Percentiles rank a stretch among this genome's conserved stretches.
phyloP scores from a whole-genome alignment of 2,888 invertebrate genomes.

The Drosophila falleni region DNA sequence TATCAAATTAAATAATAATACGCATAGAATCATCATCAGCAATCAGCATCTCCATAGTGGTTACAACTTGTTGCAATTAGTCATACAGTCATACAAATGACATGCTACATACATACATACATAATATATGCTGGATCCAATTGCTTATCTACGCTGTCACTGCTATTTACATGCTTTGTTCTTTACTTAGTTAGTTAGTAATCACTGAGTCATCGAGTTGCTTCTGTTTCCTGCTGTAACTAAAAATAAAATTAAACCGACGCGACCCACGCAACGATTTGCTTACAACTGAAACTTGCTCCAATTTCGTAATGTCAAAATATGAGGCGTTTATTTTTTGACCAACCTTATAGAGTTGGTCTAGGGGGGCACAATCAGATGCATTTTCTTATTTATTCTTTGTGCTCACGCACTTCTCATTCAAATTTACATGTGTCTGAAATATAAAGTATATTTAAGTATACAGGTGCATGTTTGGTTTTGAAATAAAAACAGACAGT shows the following conservation, averaged over 20 bases:
- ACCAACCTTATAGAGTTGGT: conserved; percentile 9
- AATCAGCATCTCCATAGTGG: conserved; percentile 45
- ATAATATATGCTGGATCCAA: conserved; percentile 1
- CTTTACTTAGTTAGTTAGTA: conserved; percentile 12
- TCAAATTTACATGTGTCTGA: conserved; percentile 38
- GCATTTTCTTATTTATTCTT: conserved; percentile 7
- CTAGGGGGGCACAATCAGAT: conserved; percentile 11
- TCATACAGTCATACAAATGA: conserved; percentile 45
- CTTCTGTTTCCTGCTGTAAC: conserved; percentile 56
- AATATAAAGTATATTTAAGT: conserved; percentile 44
- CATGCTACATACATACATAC: neutral
- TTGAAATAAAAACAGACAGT: conserved; percentile 47
- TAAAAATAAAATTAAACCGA: conserved; percentile 67
- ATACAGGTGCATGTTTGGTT: conserved; percentile 68
- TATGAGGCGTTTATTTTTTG: conserved; percentile 34
- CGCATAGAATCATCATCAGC: conserved; percentile 39
- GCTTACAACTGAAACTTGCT: conserved; percentile 48
- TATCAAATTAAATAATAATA: conserved; percentile 82
- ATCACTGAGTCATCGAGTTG: conserved; percentile 36
- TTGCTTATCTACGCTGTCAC: conserved; percentile 32
- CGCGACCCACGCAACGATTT: conserved; percentile 76
- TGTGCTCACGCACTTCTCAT: conserved; percentile 29
- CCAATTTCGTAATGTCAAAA: conserved; percentile 73
- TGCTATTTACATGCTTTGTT: conserved; percentile 27
- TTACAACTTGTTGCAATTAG: conserved; percentile 62